Evolutionary conservation across 2,888 invertebrate species (phyloP), one percentile per base, ranked within the genome.

Genomic region (Girardia tigrina): DNA sequence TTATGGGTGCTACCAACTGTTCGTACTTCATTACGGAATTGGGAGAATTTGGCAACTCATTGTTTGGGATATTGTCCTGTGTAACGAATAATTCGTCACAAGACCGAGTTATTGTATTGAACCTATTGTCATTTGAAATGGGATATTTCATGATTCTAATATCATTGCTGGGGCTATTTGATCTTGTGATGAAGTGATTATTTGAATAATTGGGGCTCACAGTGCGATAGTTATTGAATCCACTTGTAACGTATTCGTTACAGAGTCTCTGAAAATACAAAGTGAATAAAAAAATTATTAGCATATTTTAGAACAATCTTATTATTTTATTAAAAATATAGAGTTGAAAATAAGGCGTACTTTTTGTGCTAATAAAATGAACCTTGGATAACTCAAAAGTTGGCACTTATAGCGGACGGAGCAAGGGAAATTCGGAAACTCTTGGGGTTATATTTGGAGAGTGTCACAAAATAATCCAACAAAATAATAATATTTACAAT

Each of bases 51-150:
- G n/a, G 8, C 56, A n/a, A n/a, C 6, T 16, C n/a, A n/a, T n/a
- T 56, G n/a, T 56, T 56, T 6, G 23, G n/a, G 4, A 56, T 16
- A 12, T 56, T n/a, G 23, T 56, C 56, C 23, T 56, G 56, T 16
- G n/a, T 23, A 56, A 20, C 23, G 56, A 56, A 56, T 56, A 56
- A 56, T 56, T 56, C 56, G n/a, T 56, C 56, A 56, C 56, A 56
- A 4, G 56, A 56, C n/a, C 56, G 4, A 6, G 56, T 56, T 12
- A 56, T 56, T 56, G 56, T 56, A 8, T 6, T 23, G n/a, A 56
- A 56, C 23, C 56, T 56, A n/a, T 56, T 56, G 4, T 56, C 56
- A 12, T n/a, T 6, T 4, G 56, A 56, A 8, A 56, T 4, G 4
- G 56, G 56, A 56, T 56, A 56, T 2, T 56, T 56, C n/a, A 56